Evolutionary conservation across 2,888 invertebrate species (phyloP).

Genomic region (Drosophila borborema): DNA sequence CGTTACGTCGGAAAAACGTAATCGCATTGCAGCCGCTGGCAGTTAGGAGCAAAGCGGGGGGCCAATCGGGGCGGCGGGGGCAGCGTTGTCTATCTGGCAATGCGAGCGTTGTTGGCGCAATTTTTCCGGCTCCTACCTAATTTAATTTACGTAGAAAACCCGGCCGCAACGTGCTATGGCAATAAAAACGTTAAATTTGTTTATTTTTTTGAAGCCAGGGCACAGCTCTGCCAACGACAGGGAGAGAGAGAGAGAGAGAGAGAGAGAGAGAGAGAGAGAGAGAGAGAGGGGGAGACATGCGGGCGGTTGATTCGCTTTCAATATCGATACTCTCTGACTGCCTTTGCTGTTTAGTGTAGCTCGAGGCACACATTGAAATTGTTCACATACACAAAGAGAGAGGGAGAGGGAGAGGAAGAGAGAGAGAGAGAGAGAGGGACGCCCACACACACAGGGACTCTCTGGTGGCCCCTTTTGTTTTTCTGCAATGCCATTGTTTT

Average conservation of each 20-base stretch:
- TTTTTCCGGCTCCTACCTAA: slow-evolving; percentile 73
- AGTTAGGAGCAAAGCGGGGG: not conserved
- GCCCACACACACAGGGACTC: slow-evolving; percentile 9
- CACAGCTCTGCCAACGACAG: slow-evolving; percentile 18
- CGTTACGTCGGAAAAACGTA: slow-evolving; percentile 69
- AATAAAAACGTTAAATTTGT: slow-evolving; percentile 80
- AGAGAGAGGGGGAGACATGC: not conserved
- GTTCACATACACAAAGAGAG: slow-evolving; percentile 24
- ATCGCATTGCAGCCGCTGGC: slow-evolving; percentile 66
- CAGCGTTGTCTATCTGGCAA: slow-evolving; percentile 6
- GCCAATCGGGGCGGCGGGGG: no score
- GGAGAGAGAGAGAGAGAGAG: no score
- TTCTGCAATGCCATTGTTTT: slow-evolving; percentile 71
- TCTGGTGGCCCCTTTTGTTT: slow-evolving; percentile 60
- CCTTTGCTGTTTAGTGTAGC: slow-evolving; percentile 55
- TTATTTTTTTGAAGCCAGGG: slow-evolving; percentile 64
- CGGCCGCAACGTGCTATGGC: slow-evolving; percentile 72
- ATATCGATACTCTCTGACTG: slow-evolving; percentile 52
- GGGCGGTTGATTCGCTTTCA: slow-evolving; percentile 34
- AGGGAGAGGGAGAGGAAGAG: not conserved
- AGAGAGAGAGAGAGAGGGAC: not conserved
- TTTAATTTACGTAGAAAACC: slow-evolving; percentile 75
- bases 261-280: no score
- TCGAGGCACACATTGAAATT: slow-evolving; percentile 55
- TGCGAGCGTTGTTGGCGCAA: slow-evolving; percentile 12